A percentile compares a stretch with the other conserved stretches of the same genome.
These are phyloP conservation scores for Falco naumanni DNA, from an alignment of 2,797 vertebrate species.

Conservation along the genomic window DNA sequence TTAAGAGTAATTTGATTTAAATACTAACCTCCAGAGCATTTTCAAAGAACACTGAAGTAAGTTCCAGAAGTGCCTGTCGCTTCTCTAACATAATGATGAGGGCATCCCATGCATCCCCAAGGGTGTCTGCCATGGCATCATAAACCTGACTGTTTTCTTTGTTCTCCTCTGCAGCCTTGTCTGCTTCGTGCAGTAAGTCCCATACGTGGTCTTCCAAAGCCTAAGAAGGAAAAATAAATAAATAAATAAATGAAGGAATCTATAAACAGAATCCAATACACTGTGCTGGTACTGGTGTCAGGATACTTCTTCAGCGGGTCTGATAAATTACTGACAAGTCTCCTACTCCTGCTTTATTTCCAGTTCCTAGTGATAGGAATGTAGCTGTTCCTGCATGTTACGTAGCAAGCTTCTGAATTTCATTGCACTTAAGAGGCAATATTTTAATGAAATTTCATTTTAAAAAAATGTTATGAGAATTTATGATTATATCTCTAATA, in stretches of 20 bases:
- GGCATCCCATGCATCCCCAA: slow-evolving; percentile 83
- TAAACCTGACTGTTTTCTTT: slow-evolving; percentile 79
- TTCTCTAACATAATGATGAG: slow-evolving; percentile 82
- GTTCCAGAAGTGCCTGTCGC: slow-evolving; percentile 78
- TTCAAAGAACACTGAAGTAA: slow-evolving; percentile 85
- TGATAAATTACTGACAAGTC: background rate
- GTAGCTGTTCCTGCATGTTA: background rate
- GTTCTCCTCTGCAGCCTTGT: slow-evolving; percentile 81
- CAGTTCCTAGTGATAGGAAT: background rate
- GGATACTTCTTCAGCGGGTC: background rate
- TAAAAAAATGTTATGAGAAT: background rate
- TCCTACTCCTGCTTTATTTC: background rate
- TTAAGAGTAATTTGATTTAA: background rate
- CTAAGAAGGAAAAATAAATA: slow-evolving; percentile 38
- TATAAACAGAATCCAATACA: background rate
- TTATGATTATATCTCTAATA: background rate
- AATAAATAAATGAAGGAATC: background rate
- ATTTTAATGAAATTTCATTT: background rate
- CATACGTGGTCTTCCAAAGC: slow-evolving; percentile 83
- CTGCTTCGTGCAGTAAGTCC: slow-evolving; percentile 83
- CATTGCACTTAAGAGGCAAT: background rate
- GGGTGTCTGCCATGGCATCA: slow-evolving; percentile 84
- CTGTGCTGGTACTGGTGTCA: background rate
- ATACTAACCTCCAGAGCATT: slow-evolving; percentile 83
- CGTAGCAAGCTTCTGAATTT: background rate